These are phyloP conservation scores for Oscheius myriophilus DNA, from an alignment of 2,888 invertebrate genomes.

Conservation along the genomic window DNA sequence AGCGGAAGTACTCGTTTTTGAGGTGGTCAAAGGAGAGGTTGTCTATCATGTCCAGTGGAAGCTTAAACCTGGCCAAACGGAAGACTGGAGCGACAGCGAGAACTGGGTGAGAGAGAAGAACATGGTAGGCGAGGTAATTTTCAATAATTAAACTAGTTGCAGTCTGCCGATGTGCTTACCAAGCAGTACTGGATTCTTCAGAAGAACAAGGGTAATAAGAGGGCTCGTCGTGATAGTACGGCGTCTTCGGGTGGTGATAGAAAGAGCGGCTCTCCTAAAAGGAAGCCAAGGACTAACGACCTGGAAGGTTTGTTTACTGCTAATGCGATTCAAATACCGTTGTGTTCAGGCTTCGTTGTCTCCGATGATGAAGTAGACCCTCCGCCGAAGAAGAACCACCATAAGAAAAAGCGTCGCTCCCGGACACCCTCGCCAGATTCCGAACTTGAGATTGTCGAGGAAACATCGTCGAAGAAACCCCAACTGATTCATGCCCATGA, in stretches of 20 bases:
- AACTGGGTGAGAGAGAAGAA: not conserved
- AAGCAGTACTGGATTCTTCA: not conserved
- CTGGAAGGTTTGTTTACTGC: not conserved
- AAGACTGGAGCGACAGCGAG: not conserved
- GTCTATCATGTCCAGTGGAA: not conserved
- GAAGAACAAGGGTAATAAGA: not conserved
- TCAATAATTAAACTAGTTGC: no score
- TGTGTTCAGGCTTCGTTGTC: no score
- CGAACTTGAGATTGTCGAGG: no score
- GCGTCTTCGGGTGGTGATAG: not conserved
- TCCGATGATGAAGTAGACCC: no score
- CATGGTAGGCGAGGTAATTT: not conserved
- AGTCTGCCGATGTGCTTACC: no score
- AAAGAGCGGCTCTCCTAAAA: not conserved
- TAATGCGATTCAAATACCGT: not conserved
- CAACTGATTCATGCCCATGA: no score
- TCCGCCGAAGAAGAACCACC: no score
- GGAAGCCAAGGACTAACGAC: not conserved
- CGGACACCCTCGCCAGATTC: no score
- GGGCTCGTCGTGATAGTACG: not conserved
- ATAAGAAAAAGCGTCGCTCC: no score
- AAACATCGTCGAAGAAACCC: no score
- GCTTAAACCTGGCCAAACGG: not conserved
- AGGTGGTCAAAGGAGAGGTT: not conserved
- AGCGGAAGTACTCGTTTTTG: not conserved